Evolutionary conservation across 2,888 invertebrate genomes (phyloP), one percentile per base, ranked within the genome.

Genomic region (Cistogaster globosa): DNA sequence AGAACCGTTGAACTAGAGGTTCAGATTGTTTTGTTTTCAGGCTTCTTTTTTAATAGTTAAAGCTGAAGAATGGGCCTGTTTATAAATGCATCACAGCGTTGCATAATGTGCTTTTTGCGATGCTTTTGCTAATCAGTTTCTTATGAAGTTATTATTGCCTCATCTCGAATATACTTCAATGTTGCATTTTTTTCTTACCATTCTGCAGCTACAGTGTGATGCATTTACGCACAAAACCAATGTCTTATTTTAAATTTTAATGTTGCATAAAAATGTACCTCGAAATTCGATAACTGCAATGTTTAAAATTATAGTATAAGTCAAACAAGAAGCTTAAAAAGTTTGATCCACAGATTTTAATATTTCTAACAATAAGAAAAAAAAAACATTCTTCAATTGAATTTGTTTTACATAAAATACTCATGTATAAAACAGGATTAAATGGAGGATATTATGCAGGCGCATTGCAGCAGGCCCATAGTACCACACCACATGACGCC

Each of bases 401-500:
- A 84, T 84, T 87, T 88, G 86, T 86, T 85, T 86, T 83, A 87
- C 85, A 85, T 82, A 86, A 83, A 78, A 62, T 71, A 65, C 74
- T 63, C 79, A 87, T 87, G 86, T 87, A 88, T 71, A 91, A 84
- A 91, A 91, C 95, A 94, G 95, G 94, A 93, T 94, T 96, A 94
- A 95, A 95, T 92, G 95, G 95, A 92, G 95, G 95, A 92, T 95
- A 95, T 93, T 95, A 95, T 92, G 94, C 94, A 91, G 95, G 95
- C 93, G 94, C 95, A 91, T 94, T 96, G 92, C 97, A 97, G 94
- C 97, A 97, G 93, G 97, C 97, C 90, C 97, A 97, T 94, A 96
- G 96, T 93, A 97, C 97, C 93, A 97, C 97, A 93, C 95, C 95
- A 89, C 96, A 96, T 93, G 96, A 94, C 94, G 96, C 95, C 90